Base-by-base conservation (phyloP, 2,888 invertebrate genomes). In the Papilio protenor region DNA sequence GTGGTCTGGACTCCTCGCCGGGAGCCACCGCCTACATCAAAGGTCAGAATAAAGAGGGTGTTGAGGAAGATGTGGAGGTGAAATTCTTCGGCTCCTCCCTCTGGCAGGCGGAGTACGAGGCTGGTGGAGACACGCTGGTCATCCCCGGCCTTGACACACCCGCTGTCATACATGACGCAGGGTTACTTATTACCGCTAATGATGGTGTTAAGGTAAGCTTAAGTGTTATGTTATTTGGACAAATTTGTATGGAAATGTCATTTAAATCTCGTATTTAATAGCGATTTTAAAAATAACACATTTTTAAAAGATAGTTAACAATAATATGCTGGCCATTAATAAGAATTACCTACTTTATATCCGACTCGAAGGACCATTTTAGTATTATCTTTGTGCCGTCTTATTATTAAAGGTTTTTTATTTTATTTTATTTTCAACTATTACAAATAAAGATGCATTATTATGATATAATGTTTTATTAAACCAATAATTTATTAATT, bases 1-100 rank as follows among this genome's bases (percentile, higher is more conserved):
- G 99, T 27, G 99, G 98, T 0, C 95, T 99, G 85, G 99, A 99
- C 89, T 40, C 98, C 4, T 98, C 98, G 0, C 99, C 99, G 0
- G 99, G 99, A 0, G 99, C 99, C 0, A 97, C 98, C 91, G 96
- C 97, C 0, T 90, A 91, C 81, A 91, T 94, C 74, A 87, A 88
- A 79, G 86, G 90, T 59, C 92, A 93, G 80, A 90, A 88, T 27
- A 91, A 87, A 73, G 95, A 95, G 0, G 87, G 93, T 10, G 85
- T 91, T 4, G 89, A 88, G 2, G 81, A 86, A 1, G 86, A 86
- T n/a, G 80, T 93, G 33, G 92, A 94, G 83, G 85, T 87, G 78
- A 94, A 93, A 71, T 92, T 99, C 64, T 99, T 97, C 88, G 98
- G 98, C 0, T 98, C 98, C 0, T 95, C 95, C 1, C 85, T 98